Evolutionary conservation across 2,113 vertebrate genomes (phyloP), one percentile per base, ranked within the genome.

Genomic region (Thamnaconus septentrionalis): DNA sequence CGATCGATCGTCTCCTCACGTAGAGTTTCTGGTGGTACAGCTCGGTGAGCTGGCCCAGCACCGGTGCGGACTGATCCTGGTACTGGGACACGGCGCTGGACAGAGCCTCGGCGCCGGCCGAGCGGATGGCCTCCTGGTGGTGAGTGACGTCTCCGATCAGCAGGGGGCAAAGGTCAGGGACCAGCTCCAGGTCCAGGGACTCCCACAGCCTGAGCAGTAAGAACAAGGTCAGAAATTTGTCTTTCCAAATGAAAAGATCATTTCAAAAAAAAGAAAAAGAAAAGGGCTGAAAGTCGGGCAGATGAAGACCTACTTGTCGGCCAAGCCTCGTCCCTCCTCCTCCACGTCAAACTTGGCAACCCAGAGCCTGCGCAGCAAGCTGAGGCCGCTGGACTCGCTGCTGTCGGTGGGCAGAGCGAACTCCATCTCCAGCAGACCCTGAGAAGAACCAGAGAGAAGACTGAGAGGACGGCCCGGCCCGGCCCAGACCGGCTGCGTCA

Each of bases 1-100:
- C 18, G 18, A 31, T 31, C 18, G 18, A 31, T 31, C 2, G 18
- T 31, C 18, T 8, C 44, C 96, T 96, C 83, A 99, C 97, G 5
- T 96, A 98, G 69, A 99, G 95, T 70, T 97, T 99, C 84, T 98
- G 88, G 73, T 99, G 95, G 84, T 98, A 99, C 67, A 98, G 93
- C 69, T 96, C 93, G 10, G 92, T 95, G 12, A 99, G 94, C 69
- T 93, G 94, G 71, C 83, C 82, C 76, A 99, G 93, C 55, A 98
- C 96, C 0, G 90, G 70, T 0, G 93, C 86, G 0, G 95, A 95
- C 80, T 96, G 94, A 39, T 87, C 87, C 58, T 47, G 92, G 88
- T 98, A 99, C 11, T 90, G 87, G 10, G 93, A 94, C 53, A 98
- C 92, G 0, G 95, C 94, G 10, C 90, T 94, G 4, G 97, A 97